phyloP scores from a whole-genome alignment of 2,888 invertebrate genomes.

The Xestia xanthographa region DNA sequence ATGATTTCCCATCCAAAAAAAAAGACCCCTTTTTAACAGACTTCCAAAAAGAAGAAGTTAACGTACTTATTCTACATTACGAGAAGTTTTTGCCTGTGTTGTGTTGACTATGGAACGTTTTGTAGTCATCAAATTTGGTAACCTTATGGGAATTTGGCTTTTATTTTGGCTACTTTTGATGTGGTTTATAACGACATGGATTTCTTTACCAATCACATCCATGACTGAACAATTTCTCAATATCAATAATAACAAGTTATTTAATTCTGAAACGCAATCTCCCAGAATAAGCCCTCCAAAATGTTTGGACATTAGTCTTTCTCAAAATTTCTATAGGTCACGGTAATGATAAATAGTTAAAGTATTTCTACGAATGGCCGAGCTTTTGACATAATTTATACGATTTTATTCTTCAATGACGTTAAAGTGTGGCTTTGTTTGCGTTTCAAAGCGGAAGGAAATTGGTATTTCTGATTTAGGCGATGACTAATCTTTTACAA shows the following conservation, averaged over 20 bases:
- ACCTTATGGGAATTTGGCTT: not conserved
- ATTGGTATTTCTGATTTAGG: constrained; percentile 31
- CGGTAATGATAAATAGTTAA: constrained; percentile 70
- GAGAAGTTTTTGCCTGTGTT: no score
- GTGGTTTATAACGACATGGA: not conserved
- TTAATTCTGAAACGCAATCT: constrained; percentile 4
- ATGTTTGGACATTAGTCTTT: constrained; percentile 67
- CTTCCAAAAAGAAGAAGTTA: not conserved
- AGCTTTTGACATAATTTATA: constrained; percentile 62
- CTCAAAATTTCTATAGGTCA: constrained; percentile 68
- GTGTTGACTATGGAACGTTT: not conserved
- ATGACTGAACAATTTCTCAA: not conserved
- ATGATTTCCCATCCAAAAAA: no score
- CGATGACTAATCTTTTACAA: constrained; percentile 5
- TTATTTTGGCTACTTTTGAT: not conserved
- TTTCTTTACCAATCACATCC: not conserved
- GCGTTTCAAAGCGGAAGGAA: constrained; percentile 17
- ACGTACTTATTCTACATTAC: not conserved
- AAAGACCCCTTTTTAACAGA: not conserved
- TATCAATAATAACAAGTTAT: not conserved
- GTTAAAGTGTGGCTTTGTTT: constrained; percentile 32
- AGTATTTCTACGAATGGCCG: constrained; percentile 60
- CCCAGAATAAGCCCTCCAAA: constrained; percentile 61
- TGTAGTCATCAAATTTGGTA: not conserved
- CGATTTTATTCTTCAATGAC: constrained; percentile 47